Percentiles rank a stretch among this genome's conserved stretches.
These are phyloP conservation scores for Rhinichthys osculus DNA, from an alignment of 2,797 vertebrate genomes.

Conservation along the genomic window DNA sequence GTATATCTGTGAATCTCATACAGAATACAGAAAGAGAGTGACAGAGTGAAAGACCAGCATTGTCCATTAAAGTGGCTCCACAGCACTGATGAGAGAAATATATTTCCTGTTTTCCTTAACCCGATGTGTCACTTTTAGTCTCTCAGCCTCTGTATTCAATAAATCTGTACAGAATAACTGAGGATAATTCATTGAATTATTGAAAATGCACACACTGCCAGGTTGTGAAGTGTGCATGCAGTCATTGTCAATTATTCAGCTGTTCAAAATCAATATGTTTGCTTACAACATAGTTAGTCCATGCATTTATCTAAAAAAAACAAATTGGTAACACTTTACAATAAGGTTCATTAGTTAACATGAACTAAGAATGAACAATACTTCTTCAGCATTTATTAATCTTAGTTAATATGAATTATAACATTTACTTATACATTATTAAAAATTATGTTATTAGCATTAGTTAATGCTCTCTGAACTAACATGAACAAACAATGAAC, in stretches of 20 bases:
- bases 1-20: background rate
- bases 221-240: background rate
- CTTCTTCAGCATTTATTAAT: too few relatives aligned
- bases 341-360: too few relatives aligned
- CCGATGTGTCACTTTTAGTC: conserved; percentile 15
- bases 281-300: background rate
- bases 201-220: background rate
- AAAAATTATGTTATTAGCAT: too few relatives aligned
- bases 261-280: background rate
- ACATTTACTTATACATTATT: too few relatives aligned
- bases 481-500: too few relatives aligned
- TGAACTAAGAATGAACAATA: too few relatives aligned
- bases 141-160: conserved; percentile 22
- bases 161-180: background rate
- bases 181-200: background rate
- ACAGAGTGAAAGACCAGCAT: background rate
- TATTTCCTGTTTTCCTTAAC: background rate
- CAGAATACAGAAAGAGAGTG: background rate
- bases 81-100: conserved; percentile 11
- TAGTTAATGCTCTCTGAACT: too few relatives aligned
- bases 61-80: background rate
- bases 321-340: too few relatives aligned
- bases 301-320: background rate
- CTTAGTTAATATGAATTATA: too few relatives aligned
- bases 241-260: background rate